Percentiles rank a stretch among this genome's conserved stretches.
Conservation (phyloP, 2,797 vertebrate species). For the Numenius phaeopus region DNA sequence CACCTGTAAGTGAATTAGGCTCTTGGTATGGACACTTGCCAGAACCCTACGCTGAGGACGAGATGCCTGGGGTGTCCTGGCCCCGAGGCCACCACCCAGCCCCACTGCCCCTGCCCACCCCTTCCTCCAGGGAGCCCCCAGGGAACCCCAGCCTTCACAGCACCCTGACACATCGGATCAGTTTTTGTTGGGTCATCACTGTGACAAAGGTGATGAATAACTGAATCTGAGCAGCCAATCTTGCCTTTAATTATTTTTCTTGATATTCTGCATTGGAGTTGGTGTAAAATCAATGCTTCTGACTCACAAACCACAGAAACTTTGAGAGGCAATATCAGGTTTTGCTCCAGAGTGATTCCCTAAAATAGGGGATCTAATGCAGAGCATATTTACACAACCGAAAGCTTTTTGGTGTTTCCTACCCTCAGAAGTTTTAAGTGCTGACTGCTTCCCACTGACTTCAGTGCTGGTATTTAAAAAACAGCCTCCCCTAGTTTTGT, state of each 20-base stretch:
- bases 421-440: not conserved
- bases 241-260: not conserved
- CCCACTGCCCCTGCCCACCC: not conserved
- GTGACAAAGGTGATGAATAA: not conserved
- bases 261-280: not conserved
- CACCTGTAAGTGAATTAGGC: not conserved
- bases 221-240: not conserved
- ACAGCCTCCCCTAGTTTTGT: not conserved
- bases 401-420: not conserved
- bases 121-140: not conserved
- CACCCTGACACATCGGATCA: not conserved
- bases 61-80: not conserved
- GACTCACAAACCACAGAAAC: not conserved
- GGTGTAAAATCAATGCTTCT: not conserved
- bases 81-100: fast-evolving
- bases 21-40: not conserved
- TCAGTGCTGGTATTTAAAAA: not conserved
- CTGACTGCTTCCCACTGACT: not conserved
- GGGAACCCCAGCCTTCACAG: not conserved
- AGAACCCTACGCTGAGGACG: not conserved
- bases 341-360: not conserved
- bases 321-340: not conserved
- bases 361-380: not conserved
- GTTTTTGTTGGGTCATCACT: not conserved
- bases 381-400: not conserved